Evolutionary conservation across 2,113 vertebrate species (phyloP).

Genomic region (Pterocles burchelli): DNA sequence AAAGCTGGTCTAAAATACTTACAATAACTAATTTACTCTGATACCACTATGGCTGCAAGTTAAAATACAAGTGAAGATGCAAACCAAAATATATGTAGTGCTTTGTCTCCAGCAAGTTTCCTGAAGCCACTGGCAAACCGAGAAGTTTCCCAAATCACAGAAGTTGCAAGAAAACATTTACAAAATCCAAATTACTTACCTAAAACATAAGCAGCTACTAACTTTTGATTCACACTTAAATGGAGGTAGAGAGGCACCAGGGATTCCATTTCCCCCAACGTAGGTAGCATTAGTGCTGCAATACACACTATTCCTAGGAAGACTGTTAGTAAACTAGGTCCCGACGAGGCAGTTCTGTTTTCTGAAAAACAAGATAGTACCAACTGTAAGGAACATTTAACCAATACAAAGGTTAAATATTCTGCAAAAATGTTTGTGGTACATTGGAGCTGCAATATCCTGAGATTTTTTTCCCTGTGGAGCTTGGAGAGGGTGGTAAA

Average conservation of each 20-base stretch:
- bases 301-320: slow-evolving; percentile 94
- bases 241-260: slow-evolving; percentile 99
- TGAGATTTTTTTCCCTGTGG: not conserved
- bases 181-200: slow-evolving; percentile 77
- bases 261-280: slow-evolving; percentile 94
- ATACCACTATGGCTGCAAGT: not conserved
- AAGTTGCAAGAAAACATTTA: not conserved
- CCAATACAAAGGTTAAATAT: rapidly evolving
- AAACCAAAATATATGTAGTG: not conserved
- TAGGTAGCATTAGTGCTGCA: slow-evolving; percentile 95
- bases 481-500: not conserved
- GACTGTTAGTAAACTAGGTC: slow-evolving; percentile 94
- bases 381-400: not conserved
- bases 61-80: not conserved
- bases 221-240: slow-evolving; percentile 99
- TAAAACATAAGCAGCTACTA: slow-evolving; percentile 99
- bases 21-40: not conserved
- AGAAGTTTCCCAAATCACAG: not conserved
- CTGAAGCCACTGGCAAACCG: not conserved
- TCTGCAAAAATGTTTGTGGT: not conserved
- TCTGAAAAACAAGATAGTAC: slow-evolving; percentile 73
- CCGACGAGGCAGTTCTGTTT: slow-evolving; percentile 86
- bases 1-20: not conserved
- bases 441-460: not conserved
- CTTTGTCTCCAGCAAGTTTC: not conserved